Evolutionary conservation across 2,888 invertebrate genomes (phyloP).

Genomic region (Panzeria rudis): DNA sequence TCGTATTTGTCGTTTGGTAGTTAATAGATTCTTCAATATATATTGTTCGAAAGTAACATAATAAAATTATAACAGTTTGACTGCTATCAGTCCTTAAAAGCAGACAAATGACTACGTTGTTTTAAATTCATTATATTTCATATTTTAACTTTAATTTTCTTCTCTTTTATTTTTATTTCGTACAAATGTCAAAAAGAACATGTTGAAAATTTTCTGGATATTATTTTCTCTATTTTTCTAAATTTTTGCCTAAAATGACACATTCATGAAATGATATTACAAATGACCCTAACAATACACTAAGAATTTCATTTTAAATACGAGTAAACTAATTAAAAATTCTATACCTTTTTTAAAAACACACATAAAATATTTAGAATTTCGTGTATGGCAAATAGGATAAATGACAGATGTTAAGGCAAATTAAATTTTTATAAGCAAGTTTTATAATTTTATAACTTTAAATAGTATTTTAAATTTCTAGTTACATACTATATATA

Average conservation of each 20-base stretch:
- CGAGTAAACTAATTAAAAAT: conserved; percentile 55
- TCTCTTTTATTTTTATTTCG: conserved; percentile 14
- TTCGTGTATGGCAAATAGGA: background rate
- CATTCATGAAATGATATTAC: conserved; percentile 17
- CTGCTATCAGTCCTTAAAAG: background rate
- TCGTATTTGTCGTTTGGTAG: too few relatives aligned
- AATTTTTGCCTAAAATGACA: background rate
- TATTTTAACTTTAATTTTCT: background rate
- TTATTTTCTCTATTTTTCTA: background rate
- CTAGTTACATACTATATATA: too few relatives aligned
- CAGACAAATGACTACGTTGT: background rate
- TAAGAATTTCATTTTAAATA: conserved; percentile 3
- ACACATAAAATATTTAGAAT: background rate
- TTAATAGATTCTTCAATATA: too few relatives aligned
- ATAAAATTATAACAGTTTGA: background rate
- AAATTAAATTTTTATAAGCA: too few relatives aligned
- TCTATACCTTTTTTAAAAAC: background rate
- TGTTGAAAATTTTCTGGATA: background rate
- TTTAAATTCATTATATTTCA: conserved; percentile 7
- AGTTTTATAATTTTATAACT: too few relatives aligned
- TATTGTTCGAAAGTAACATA: too few relatives aligned
- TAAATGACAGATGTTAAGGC: background rate
- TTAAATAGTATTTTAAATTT: too few relatives aligned
- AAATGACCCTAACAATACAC: conserved; percentile 14
- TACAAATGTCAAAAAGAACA: conserved; percentile 43